A percentile compares a stretch with the other conserved stretches of the same genome.
Evolutionary conservation across 2,797 vertebrate species (phyloP).

Genomic region (Eupleurogrammus muticus): DNA sequence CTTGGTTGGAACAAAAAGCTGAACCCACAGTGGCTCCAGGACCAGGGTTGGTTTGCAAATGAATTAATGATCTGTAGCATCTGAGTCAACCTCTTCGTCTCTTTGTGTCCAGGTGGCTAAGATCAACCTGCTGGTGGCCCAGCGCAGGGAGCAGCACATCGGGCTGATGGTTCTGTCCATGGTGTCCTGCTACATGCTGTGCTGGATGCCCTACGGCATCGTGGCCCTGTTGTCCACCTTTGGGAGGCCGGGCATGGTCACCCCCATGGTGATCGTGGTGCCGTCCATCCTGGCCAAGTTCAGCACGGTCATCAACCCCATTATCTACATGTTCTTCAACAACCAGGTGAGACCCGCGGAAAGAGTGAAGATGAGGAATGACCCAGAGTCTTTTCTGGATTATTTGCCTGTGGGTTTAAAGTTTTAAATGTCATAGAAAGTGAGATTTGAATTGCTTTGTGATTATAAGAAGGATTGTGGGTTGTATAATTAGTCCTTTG

Average conservation of each 20-base stretch:
- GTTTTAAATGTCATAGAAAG: too few species aligned
- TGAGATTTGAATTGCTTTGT: too few species aligned
- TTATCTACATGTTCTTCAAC: slow-evolving; percentile 87
- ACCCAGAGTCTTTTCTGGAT: not conserved
- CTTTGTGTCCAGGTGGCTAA: slow-evolving; percentile 67
- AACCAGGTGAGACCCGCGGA: slow-evolving; percentile 80
- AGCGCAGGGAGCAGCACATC: slow-evolving; percentile 80
- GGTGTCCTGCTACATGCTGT: slow-evolving; percentile 88
- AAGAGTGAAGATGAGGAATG: not conserved
- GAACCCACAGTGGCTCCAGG: too few species aligned
- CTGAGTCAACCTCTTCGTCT: not conserved
- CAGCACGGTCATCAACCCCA: slow-evolving; percentile 85
- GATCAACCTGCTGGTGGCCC: slow-evolving; percentile 77
- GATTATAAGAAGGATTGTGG: too few species aligned
- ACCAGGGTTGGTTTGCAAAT: not conserved
- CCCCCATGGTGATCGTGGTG: slow-evolving; percentile 78
- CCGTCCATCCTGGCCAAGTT: slow-evolving; percentile 87
- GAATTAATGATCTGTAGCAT: not conserved
- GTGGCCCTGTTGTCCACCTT: slow-evolving; percentile 83
- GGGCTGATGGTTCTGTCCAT: slow-evolving; percentile 83
- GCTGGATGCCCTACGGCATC: slow-evolving; percentile 87
- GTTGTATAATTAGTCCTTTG: too few species aligned
- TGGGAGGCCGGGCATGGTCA: slow-evolving; percentile 75
- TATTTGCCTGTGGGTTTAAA: too few species aligned
- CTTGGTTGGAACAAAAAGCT: too few species aligned